Percentiles rank a stretch among this genome's conserved stretches.
phyloP scores from a whole-genome alignment of 2,113 vertebrate species.

The Noturus placidus region DNA sequence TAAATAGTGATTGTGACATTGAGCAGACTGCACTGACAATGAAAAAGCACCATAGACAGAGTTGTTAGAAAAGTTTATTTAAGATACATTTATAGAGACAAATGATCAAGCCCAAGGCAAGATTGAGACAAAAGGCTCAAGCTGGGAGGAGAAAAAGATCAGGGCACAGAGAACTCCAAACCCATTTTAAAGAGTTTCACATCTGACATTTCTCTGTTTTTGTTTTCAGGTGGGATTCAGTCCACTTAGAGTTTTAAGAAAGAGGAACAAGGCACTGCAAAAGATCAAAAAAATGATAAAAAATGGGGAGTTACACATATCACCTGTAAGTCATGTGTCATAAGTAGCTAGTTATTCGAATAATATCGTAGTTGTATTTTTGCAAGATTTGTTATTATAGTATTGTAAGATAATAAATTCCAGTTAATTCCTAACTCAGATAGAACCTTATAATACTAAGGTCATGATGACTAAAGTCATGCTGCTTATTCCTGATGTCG shows the following conservation, averaged over 20 bases:
- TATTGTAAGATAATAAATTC: not conserved
- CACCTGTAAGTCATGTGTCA: conserved; percentile 65
- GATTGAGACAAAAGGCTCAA: not conserved
- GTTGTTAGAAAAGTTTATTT: not conserved
- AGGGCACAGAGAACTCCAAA: not conserved
- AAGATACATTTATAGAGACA: not conserved
- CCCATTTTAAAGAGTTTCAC: not conserved
- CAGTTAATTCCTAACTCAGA: not conserved
- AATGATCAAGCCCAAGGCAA: not conserved
- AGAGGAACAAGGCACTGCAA: conserved; percentile 91
- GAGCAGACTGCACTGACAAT: not conserved
- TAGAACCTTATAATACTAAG: not conserved
- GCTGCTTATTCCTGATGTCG: not conserved
- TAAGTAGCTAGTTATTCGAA: not conserved
- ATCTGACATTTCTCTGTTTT: conserved; percentile 14
- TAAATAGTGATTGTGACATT: not conserved
- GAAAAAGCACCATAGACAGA: not conserved
- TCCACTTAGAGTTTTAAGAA: conserved; percentile 84
- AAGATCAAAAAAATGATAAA: conserved; percentile 84
- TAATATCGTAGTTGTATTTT: not conserved
- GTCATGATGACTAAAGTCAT: not conserved
- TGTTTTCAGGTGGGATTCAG: conserved; percentile 84
- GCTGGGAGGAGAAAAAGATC: not conserved
- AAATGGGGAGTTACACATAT: conserved; percentile 80
- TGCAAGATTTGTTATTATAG: not conserved